These are phyloP conservation scores for Cebidichthys violaceus DNA, from an alignment of 2,113 vertebrate species.

Conservation along the genomic window DNA sequence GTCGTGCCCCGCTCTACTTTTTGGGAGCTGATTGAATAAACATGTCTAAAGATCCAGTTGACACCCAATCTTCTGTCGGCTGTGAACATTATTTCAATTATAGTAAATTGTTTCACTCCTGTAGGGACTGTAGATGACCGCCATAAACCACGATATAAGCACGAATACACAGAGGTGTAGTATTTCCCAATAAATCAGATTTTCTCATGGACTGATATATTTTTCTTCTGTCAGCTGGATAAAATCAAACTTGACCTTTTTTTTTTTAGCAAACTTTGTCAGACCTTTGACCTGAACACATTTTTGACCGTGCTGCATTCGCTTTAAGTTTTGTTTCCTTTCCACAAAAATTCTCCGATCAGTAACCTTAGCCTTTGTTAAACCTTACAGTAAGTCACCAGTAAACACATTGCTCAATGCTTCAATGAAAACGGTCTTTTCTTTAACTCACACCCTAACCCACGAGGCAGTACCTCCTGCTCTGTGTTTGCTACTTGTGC, in stretches of 20 bases:
- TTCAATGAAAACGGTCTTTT: not conserved
- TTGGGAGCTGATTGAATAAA: slow-evolving; percentile 21
- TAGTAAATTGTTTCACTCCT: slow-evolving; percentile 30
- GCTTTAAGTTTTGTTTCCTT: slow-evolving; percentile 1
- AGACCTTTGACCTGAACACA: slow-evolving; percentile 34
- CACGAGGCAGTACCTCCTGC: not conserved
- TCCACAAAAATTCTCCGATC: slow-evolving; percentile 26
- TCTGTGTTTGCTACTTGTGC: slow-evolving; percentile 59
- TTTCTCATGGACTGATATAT: slow-evolving; percentile 13
- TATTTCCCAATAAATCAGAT: slow-evolving; percentile 24
- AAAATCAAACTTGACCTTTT: slow-evolving; percentile 9
- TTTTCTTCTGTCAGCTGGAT: not conserved
- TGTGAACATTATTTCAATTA: slow-evolving; percentile 31
- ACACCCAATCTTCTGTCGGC: not conserved
- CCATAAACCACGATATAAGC: not conserved
- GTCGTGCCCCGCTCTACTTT: slow-evolving; percentile 6
- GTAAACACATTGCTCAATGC: not conserved
- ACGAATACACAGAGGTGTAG: not conserved
- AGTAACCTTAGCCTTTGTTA: slow-evolving; percentile 33
- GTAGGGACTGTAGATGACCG: slow-evolving; percentile 17
- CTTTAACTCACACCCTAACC: not conserved
- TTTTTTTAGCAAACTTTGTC: slow-evolving; percentile 6
- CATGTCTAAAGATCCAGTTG: not conserved
- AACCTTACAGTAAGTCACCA: slow-evolving; percentile 5
- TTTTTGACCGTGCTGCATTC: slow-evolving; percentile 13